phyloP scores from a whole-genome alignment of 2,888 invertebrate species.

The Caenorhabditis sp. region DNA sequence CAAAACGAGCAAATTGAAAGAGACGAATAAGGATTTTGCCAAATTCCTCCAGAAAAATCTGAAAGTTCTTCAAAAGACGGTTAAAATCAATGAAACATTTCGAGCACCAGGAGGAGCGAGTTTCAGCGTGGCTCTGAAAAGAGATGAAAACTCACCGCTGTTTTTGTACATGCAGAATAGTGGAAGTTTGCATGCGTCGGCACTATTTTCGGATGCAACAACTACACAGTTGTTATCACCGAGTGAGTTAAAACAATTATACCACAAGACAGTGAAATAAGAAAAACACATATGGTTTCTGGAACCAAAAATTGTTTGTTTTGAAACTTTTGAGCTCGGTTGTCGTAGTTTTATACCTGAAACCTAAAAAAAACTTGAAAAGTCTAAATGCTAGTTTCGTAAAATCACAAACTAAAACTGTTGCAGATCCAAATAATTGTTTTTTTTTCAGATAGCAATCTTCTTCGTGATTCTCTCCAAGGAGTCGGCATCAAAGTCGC shows the following conservation, averaged over 20 bases:
- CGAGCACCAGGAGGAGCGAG: conserved; percentile 62
- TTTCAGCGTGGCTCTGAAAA: conserved; percentile 63
- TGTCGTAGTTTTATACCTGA: too few relatives aligned
- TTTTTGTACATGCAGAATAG: conserved; percentile 69
- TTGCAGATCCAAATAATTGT: too few relatives aligned
- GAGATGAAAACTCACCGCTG: conserved; percentile 65
- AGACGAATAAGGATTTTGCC: conserved; percentile 67
- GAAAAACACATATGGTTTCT: too few relatives aligned
- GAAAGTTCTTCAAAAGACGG: conserved; percentile 25
- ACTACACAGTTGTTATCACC: conserved; percentile 57
- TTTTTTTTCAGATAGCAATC: conserved; percentile 45
- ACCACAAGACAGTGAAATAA: neutral
- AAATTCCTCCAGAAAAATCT: conserved; percentile 63
- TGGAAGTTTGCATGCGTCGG: conserved; percentile 62
- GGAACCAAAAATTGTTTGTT: too few relatives aligned
- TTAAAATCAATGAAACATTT: conserved; percentile 57
- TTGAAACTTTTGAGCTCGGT: too few relatives aligned
- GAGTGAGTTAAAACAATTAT: conserved; percentile 12
- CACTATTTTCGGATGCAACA: conserved; percentile 70
- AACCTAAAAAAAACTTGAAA: too few relatives aligned
- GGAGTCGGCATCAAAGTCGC: conserved; percentile 50
- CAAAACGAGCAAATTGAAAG: conserved; percentile 27
- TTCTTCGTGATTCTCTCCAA: conserved; percentile 45
- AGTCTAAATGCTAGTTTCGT: too few relatives aligned
- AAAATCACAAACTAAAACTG: too few relatives aligned